Evolutionary conservation across 2,797 vertebrate species (phyloP), one percentile per base, ranked within the genome.

Genomic region (Lepilemur septentrionalis): DNA sequence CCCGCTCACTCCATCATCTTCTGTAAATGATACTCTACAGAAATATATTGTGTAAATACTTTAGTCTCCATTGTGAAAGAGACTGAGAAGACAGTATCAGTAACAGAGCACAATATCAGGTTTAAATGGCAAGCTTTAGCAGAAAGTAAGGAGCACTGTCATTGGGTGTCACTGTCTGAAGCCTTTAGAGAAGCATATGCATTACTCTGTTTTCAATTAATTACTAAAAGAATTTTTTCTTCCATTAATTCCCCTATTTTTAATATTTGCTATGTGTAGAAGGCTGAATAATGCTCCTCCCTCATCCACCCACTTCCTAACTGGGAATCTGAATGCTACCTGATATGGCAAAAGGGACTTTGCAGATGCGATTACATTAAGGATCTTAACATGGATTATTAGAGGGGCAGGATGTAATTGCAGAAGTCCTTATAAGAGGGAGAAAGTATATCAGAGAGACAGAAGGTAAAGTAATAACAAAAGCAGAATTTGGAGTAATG

Each of bases 371-470:
- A 35, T 30, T 82, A 38, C 13, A 25, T n/a, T 82, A 38, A 91
- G 2, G 78, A 59, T 23, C 22, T 46, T 76, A 17, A 78, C 28
- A 20, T 48, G 13, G 72, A 10, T 78, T 83, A 10, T 41, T 76
- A 7, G 9, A 13, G 23, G 41, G n/a, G 1, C 3, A 7, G 35
- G 28, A 5, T 32, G 1, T 69, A 22, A 11, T 72, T 0, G 4
- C 1, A 28, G 15, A 6, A 13, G 35, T 55, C 14, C 30, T 65
- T 65, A 5, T 28, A n/a, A n/a, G 4, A 63, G 18, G 4, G 28
- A 79, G 48, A 23, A 7, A 59, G 17, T 46, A 13, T 20, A 22
- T n/a, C 6, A 78, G 32, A 75, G 7, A 84, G 22, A 59, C 5
- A 15, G 48, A 18, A 50, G 28, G 15, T 1, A n/a, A 35, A 13